These are phyloP conservation scores for Botia kubotai DNA, from an alignment of 2,797 vertebrate genomes.

Conservation along the genomic window DNA sequence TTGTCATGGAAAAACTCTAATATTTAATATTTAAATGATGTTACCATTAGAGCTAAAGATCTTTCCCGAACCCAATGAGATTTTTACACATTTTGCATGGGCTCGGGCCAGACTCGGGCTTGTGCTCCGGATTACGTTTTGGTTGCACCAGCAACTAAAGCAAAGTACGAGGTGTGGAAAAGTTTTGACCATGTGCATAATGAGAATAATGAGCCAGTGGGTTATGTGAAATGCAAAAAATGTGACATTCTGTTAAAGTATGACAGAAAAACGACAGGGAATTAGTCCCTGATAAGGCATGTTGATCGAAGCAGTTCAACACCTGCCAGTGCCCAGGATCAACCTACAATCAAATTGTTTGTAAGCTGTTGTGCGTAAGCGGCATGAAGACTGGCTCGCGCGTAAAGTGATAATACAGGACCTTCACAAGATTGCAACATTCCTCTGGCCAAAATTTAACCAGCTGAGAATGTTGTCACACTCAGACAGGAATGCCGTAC, in stretches of 20 bases:
- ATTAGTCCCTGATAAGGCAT: neutral
- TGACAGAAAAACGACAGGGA: neutral
- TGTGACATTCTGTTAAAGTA: neutral
- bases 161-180: neutral
- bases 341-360: neutral
- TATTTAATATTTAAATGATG: no score
- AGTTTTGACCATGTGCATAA: neutral
- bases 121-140: neutral
- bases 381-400: conserved; percentile 27
- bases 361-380: conserved; percentile 13
- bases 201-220: neutral
- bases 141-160: conserved; percentile 1
- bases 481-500: conserved; percentile 12
- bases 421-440: conserved; percentile 20
- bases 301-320: neutral
- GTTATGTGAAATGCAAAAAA: conserved; percentile 1
- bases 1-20: no score
- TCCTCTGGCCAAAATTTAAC: conserved; percentile 25
- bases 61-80: no score
- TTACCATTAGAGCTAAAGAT: no score
- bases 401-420: conserved; percentile 34
- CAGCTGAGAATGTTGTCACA: conserved; percentile 33
- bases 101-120: no score
- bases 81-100: no score
- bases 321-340: conserved; percentile 5